phyloP scores from a whole-genome alignment of 1,140 invertebrate genomes.

The Onthophagus taurus region DNA sequence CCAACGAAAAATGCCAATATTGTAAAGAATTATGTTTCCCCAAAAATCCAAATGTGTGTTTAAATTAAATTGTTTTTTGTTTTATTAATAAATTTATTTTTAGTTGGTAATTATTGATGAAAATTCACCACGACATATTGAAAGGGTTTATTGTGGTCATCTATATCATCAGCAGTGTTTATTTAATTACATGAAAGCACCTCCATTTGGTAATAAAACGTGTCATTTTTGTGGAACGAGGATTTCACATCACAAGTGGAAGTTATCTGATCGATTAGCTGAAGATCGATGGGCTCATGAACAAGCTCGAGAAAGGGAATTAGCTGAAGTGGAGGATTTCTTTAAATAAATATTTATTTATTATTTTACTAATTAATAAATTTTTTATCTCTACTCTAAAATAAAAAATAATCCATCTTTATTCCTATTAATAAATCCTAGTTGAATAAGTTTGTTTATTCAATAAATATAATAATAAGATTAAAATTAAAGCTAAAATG shows the following conservation, averaged over 20 bases:
- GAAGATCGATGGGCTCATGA: slow-evolving; percentile 71
- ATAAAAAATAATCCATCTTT: no score
- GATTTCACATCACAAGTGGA: slow-evolving; percentile 70
- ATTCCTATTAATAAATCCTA: no score
- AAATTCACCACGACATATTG: slow-evolving; percentile 49
- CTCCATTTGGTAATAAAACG: slow-evolving; percentile 61
- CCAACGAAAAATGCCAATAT: slow-evolving; percentile 51
- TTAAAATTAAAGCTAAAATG: no score
- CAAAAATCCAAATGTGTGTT: slow-evolving; percentile 42
- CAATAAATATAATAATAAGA: no score
- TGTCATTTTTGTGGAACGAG: slow-evolving; percentile 47
- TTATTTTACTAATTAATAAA: not conserved
- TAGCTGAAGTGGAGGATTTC: slow-evolving; percentile 67
- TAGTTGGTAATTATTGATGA: slow-evolving; percentile 48
- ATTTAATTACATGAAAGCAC: slow-evolving; percentile 61
- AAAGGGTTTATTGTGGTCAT: slow-evolving; percentile 68
- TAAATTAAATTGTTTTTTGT: slow-evolving; percentile 6
- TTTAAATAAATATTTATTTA: slow-evolving; percentile 32
- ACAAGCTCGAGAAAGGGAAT: slow-evolving; percentile 61
- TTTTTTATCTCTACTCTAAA: no score
- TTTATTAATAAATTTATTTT: no score
- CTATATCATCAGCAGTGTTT: slow-evolving; percentile 65
- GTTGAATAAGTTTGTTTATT: no score
- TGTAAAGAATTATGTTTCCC: slow-evolving; percentile 55
- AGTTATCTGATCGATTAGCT: slow-evolving; percentile 56